Conservation (phyloP, 2,888 invertebrate genomes). For the Drosophila kanekoi region DNA sequence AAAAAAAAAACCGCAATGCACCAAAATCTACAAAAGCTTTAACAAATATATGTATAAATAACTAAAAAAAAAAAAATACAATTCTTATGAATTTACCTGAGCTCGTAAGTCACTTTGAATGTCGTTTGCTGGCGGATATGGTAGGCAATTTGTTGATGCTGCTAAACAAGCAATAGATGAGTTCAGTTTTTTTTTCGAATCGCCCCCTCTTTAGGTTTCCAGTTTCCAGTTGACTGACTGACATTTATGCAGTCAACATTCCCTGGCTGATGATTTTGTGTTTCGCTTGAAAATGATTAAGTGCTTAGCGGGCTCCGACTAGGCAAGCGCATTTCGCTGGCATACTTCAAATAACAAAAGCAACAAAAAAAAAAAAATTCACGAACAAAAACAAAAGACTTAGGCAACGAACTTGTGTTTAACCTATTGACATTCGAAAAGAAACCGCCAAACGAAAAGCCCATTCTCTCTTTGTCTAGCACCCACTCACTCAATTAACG, state of each 20-base stretch:
- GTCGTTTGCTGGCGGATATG: slow-evolving; percentile 69
- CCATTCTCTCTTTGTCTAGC: slow-evolving; percentile 25
- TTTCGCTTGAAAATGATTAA: slow-evolving; percentile 43
- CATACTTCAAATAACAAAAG: slow-evolving; percentile 5
- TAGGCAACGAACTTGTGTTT: slow-evolving; percentile 70
- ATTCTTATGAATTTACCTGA: slow-evolving; percentile 10
- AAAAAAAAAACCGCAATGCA: slow-evolving; percentile 60
- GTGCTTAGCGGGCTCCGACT: slow-evolving; percentile 22
- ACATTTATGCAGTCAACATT: slow-evolving; percentile 43
- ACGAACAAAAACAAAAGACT: slow-evolving; percentile 64
- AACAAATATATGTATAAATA: slow-evolving; percentile 17
- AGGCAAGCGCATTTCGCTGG: slow-evolving; percentile 1
- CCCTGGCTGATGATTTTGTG: slow-evolving; percentile 24
- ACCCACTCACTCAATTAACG: slow-evolving; percentile 50
- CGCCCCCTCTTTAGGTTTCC: neutral
- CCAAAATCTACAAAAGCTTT: slow-evolving; percentile 38
- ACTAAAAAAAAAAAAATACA: neutral
- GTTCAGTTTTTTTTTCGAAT: slow-evolving; percentile 22
- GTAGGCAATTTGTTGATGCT: slow-evolving; percentile 54
- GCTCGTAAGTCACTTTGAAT: slow-evolving; percentile 64
- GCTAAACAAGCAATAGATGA: slow-evolving; percentile 31
- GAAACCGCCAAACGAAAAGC: slow-evolving; percentile 17
- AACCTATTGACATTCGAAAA: slow-evolving; percentile 70
- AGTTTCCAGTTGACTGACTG: slow-evolving; percentile 33
- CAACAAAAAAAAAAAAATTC: neutral